phyloP scores from a whole-genome alignment of 2,888 invertebrate species.

The Nemapogon koenigi region DNA sequence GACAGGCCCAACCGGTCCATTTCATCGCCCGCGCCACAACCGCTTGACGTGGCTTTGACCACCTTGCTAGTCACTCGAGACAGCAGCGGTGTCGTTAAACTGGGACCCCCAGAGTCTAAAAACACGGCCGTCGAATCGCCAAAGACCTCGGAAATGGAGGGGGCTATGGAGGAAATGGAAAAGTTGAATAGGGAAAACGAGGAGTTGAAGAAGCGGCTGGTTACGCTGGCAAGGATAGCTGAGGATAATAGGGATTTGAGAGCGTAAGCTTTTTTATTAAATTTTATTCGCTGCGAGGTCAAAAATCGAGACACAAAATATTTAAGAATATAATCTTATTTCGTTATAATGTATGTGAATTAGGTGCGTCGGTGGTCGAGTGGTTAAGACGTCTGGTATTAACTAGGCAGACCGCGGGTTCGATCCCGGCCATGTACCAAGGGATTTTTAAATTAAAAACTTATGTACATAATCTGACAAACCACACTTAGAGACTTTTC shows the following conservation, averaged over 20 bases:
- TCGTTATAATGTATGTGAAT: background rate
- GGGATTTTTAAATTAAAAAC: too few relatives aligned
- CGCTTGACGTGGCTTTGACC: constrained; percentile 76
- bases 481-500: too few relatives aligned
- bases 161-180: constrained; percentile 36
- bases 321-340: constrained; percentile 2
- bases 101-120: constrained; percentile 64
- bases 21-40: constrained; percentile 82
- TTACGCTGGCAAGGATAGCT: constrained; percentile 55
- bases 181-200: constrained; percentile 52
- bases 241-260: constrained; percentile 60
- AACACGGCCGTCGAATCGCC: constrained; percentile 33
- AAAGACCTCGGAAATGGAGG: constrained; percentile 25
- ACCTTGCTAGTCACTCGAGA: constrained; percentile 75
- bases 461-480: too few relatives aligned
- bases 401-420: too few relatives aligned
- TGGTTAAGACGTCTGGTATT: too few relatives aligned
- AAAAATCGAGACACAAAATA: too few relatives aligned
- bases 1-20: constrained; percentile 80
- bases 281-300: too few relatives aligned
- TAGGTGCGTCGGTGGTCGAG: too few relatives aligned
- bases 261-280: constrained; percentile 55
- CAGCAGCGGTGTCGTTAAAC: constrained; percentile 74
- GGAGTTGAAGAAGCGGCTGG: constrained; percentile 49
- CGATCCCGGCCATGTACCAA: too few relatives aligned